Evolutionary conservation across 2,797 vertebrate genomes (phyloP).

Genomic region (Lacerta viridis): DNA sequence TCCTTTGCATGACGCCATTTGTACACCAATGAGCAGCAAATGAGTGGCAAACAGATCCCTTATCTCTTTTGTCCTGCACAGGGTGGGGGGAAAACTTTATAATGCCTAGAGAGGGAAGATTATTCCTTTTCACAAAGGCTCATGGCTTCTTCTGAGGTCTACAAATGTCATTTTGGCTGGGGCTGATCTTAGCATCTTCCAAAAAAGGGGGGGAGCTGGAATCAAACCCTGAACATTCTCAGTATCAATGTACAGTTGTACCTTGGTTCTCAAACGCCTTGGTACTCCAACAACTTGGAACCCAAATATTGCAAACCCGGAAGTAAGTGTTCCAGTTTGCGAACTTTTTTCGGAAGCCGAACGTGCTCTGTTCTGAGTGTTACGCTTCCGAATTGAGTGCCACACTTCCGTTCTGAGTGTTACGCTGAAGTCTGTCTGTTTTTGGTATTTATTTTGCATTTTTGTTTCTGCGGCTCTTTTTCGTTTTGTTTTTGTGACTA

Average conservation of each 20-base stretch:
- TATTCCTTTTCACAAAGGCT: constrained; percentile 64
- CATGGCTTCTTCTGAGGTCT: constrained; percentile 67
- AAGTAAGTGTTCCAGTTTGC: too few species aligned
- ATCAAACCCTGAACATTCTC: not conserved
- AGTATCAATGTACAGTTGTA: not conserved
- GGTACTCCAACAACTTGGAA: too few species aligned
- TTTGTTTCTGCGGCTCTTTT: too few species aligned
- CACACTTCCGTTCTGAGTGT: too few species aligned
- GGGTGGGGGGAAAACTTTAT: constrained; percentile 67
- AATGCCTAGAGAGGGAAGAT: constrained; percentile 68
- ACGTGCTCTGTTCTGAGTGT: too few species aligned
- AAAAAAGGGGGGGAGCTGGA: not conserved
- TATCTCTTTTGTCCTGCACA: constrained; percentile 81
- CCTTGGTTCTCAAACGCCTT: too few species aligned
- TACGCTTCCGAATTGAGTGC: too few species aligned
- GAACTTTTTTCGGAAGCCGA: too few species aligned
- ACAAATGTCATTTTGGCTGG: constrained; percentile 70
- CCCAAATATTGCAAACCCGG: too few species aligned
- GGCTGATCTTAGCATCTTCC: constrained; percentile 62
- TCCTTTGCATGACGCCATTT: constrained; percentile 82
- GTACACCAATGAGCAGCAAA: constrained; percentile 78
- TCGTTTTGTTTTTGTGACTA: too few species aligned
- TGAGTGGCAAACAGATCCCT: constrained; percentile 78
- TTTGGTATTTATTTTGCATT: too few species aligned
- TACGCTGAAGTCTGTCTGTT: too few species aligned